Percentiles rank a stretch among this genome's conserved stretches.
Evolutionary conservation across 2,888 invertebrate species (phyloP).

Genomic region (Phragmatobia fuliginosa): DNA sequence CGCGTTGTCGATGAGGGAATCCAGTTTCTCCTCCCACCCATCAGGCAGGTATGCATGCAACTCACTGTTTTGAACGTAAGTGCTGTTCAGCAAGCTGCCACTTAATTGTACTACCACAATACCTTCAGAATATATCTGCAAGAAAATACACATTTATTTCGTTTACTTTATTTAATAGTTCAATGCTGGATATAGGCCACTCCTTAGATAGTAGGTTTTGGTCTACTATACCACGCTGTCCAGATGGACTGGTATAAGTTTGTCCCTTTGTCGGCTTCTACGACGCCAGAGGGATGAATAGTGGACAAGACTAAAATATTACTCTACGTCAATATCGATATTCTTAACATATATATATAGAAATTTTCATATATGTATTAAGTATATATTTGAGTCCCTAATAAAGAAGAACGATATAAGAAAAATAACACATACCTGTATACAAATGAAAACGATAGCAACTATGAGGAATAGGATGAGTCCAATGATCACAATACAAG

Average conservation of each 20-base stretch:
- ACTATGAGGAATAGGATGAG: slow-evolving; percentile 93
- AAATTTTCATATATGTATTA: too few relatives aligned
- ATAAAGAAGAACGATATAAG: not conserved
- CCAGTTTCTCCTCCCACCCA: slow-evolving; percentile 94
- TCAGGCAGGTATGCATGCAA: slow-evolving; percentile 94
- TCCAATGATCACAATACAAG: slow-evolving; percentile 94
- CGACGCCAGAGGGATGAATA: too few relatives aligned
- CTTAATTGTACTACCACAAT: slow-evolving; percentile 96
- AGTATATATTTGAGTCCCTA: not conserved
- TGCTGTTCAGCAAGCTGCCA: slow-evolving; percentile 95
- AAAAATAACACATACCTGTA: slow-evolving; percentile 88
- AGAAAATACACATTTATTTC: too few relatives aligned
- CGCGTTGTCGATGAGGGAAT: slow-evolving; percentile 96
- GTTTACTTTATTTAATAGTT: too few relatives aligned
- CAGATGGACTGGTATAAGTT: too few relatives aligned
- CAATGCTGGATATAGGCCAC: too few relatives aligned
- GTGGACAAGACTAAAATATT: not conserved
- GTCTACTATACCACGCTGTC: too few relatives aligned
- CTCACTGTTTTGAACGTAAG: slow-evolving; percentile 96
- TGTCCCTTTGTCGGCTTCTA: too few relatives aligned
- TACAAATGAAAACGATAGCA: slow-evolving; percentile 92
- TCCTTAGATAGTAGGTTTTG: too few relatives aligned
- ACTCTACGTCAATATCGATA: not conserved
- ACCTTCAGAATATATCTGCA: slow-evolving; percentile 96
- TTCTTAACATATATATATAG: too few relatives aligned